Evolutionary conservation across 2,113 vertebrate genomes (phyloP), one percentile per base, ranked within the genome.

Genomic region (Calyptommatus sinebrachiatus): DNA sequence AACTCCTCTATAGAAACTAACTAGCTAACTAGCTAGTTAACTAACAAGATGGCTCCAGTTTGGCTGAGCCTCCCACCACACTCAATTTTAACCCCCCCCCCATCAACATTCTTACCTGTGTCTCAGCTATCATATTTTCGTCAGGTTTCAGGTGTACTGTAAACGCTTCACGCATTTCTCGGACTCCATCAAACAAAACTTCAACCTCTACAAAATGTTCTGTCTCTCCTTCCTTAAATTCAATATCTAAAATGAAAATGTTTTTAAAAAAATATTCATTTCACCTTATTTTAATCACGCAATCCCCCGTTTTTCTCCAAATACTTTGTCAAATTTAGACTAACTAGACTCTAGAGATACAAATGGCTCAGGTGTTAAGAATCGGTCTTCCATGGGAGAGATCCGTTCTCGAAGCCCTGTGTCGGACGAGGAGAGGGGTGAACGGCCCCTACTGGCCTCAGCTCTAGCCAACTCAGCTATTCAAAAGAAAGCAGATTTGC

Each of bases 101-200:
- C 50, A 11, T 7, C 53, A 18, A 14, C 53, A 57, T 69, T 71
- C 84, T 93, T 91, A 96, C 96, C 96, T 96, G 95, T 87, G 93
- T 93, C 88, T 97, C 96, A 45, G 97, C 95, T 85, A 96, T 94
- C 95, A 96, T 96, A 91, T 96, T 96, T 88, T 97, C 95, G 71
- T 96, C 96, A 24, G 95, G 94, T 88, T 97, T 96, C 94, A 97
- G 91, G 89, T 96, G 95, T 5, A 97, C 91, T 4, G 91, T 95
- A 89, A 97, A 96, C 71, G 93, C 93, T 91, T 97, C 96, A 77
- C 96, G 94, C 93, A 96, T 96, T 92, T 97, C 96, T 85, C 95
- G 90, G 87, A 95, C 79, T 9, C 97, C 95, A 2, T 96, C 94
- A 76, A 94, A 96, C n/a, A 97, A 90, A 84, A 97, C 89, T 91